Evolutionary conservation across 2,888 invertebrate species (phyloP).

Genomic region (Galerucella pusilla): DNA sequence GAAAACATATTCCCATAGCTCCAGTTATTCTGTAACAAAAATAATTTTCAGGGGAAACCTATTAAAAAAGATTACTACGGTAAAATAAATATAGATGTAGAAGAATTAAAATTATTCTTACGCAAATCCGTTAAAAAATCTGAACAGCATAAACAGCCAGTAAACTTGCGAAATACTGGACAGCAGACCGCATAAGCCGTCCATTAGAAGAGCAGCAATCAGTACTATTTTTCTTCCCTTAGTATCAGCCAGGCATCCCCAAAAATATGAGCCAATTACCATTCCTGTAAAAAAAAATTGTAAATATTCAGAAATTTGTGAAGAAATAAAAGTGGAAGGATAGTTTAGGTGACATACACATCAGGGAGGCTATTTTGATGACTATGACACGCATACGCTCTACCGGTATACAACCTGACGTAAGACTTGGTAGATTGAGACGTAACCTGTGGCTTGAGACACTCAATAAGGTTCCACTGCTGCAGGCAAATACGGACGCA

Average conservation of each 20-base stretch:
- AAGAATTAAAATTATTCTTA: slow-evolving; percentile 64
- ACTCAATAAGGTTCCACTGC: too few species aligned
- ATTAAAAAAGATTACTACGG: too few species aligned
- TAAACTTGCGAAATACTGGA: slow-evolving; percentile 82
- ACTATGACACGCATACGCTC: too few species aligned
- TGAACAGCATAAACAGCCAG: slow-evolving; percentile 76
- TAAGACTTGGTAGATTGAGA: too few species aligned
- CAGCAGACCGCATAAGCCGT: slow-evolving; percentile 77
- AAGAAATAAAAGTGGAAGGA: too few species aligned
- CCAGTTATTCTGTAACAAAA: slow-evolving; percentile 74
- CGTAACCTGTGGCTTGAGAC: too few species aligned
- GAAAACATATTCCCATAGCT: slow-evolving; percentile 85
- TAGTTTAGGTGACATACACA: too few species aligned
- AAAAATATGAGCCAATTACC: slow-evolving; percentile 85
- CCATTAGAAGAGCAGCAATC: slow-evolving; percentile 78
- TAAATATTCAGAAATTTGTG: not conserved
- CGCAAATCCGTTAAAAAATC: slow-evolving; percentile 85
- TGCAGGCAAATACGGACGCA: too few species aligned
- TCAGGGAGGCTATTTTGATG: too few species aligned
- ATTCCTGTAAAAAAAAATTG: slow-evolving; percentile 70
- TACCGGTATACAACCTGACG: too few species aligned
- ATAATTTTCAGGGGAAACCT: too few species aligned
- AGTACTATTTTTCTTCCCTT: slow-evolving; percentile 82
- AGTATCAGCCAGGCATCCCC: slow-evolving; percentile 86
- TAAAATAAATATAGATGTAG: too few species aligned